Percentiles rank a stretch among this genome's conserved stretches.
Evolutionary conservation across 2,888 invertebrate species (phyloP).

Genomic region (Octodonta nipae): DNA sequence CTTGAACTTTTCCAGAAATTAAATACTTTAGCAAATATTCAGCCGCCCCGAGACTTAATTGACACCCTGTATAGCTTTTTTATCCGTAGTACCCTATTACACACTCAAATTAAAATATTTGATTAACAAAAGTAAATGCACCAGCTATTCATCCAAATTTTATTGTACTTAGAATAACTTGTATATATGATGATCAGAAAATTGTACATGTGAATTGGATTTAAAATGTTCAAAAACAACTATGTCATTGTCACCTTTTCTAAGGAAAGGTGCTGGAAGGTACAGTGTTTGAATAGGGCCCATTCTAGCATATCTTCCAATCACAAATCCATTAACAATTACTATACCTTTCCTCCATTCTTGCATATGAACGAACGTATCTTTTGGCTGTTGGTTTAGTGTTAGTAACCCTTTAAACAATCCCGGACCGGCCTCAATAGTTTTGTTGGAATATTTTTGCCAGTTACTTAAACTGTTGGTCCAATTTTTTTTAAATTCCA

Average conservation of each 20-base stretch:
- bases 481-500: conserved; percentile 40
- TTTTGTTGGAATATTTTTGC: conserved; percentile 40
- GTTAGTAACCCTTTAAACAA: conserved; percentile 42
- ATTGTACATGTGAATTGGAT: conserved; percentile 17
- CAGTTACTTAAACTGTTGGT: conserved; percentile 25
- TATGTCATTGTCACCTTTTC: conserved; percentile 35
- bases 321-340: conserved; percentile 71
- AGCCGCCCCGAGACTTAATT: no score
- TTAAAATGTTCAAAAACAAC: conserved; percentile 32
- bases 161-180: conserved; percentile 5
- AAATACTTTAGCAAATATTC: no score
- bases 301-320: conserved; percentile 63
- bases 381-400: conserved; percentile 41
- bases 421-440: conserved; percentile 49
- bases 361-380: conserved; percentile 64
- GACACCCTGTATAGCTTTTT: no score
- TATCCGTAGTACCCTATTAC: no score
- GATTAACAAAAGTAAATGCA: no score
- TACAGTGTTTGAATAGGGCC: conserved; percentile 77
- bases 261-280: conserved; percentile 62
- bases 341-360: conserved; percentile 78
- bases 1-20: no score
- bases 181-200: conserved; percentile 22
- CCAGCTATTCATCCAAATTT: no score
- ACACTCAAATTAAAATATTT: no score